Base-by-base conservation (phyloP, 2,113 vertebrate species). In the Phoenicopterus ruber region DNA sequence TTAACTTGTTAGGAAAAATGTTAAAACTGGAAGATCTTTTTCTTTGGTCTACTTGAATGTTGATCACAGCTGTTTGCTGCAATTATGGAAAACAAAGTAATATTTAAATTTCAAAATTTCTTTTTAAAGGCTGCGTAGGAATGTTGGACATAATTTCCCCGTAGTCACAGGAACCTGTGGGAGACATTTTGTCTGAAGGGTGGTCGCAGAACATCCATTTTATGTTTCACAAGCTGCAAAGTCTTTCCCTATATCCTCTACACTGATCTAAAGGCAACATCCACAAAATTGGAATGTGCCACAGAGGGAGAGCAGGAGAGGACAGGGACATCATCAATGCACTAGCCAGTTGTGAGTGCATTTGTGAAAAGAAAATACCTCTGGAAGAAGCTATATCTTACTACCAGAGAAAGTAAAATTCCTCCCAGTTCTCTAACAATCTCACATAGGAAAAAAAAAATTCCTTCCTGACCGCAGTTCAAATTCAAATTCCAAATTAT, bases 21-120 rank as follows among this genome's bases (percentile, higher is more conserved):
- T 91, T 90, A 91, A 84, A 65, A 59, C 58, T 76, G 58, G 86
- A 94, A 94, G 88, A 85, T 89, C 70, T 95, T 91, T 94, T 96
- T 94, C 86, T 94, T 94, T 95, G 76, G 80, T 94, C 77, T 88
- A 40, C 94, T 92, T 72, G 86, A 91, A 81, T 76, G 93, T 69
- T 84, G 86, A 95, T 96, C 88, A 86, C 96, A 95, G 96, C 80
- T 95, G 91, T 72, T 92, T 94, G 70, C 81, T 91, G 94, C 86
- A 95, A 96, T 94, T 97, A 94, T 72, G 86, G 69, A 89, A 97
- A 94, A 94, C 69, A 94, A 92, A 92, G 61, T 89, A 93, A 92
- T 88, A 95, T 93, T 95, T 94, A 95, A 94, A 94, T 94, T 94
- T 91, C 52, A 94, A 87, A 86, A 89, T 95, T 71, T 91, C 70